Evolutionary conservation across 2,888 invertebrate genomes (phyloP).

Genomic region (Antheraea yamamai): DNA sequence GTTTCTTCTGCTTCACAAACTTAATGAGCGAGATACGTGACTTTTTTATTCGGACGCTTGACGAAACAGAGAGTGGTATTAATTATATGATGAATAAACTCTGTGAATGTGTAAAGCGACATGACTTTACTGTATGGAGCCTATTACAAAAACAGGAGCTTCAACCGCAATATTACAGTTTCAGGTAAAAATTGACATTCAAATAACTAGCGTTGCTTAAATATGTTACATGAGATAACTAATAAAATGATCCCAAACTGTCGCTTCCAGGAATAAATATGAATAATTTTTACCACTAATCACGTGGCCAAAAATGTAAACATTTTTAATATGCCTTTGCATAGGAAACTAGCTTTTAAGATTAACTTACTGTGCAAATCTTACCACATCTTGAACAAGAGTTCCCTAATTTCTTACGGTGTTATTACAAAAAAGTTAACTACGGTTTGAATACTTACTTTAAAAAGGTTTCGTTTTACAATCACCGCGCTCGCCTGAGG

Average conservation of each 20-base stretch:
- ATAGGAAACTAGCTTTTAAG: too few relatives aligned
- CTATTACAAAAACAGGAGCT: conserved; percentile 91
- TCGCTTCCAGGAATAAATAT: background rate
- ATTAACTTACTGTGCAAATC: too few relatives aligned
- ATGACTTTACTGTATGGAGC: conserved; percentile 90
- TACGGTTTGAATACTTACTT: too few relatives aligned
- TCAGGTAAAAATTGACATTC: conserved; percentile 82
- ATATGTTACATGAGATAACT: background rate
- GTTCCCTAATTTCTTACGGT: too few relatives aligned
- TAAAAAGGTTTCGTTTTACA: too few relatives aligned
- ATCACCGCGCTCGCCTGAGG: too few relatives aligned
- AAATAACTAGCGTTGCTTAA: background rate
- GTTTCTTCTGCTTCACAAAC: conserved; percentile 99
- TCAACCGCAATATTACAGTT: conserved; percentile 97
- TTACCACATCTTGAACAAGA: too few relatives aligned
- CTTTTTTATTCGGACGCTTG: conserved; percentile 97
- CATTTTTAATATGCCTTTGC: too few relatives aligned
- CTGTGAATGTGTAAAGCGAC: conserved; percentile 87
- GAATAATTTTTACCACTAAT: background rate
- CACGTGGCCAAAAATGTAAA: too few relatives aligned
- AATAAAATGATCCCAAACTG: background rate
- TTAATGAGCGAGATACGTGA: conserved; percentile 99
- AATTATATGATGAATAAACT: conserved; percentile 94
- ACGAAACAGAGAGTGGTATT: conserved; percentile 95
- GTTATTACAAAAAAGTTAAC: too few relatives aligned